phyloP scores from a whole-genome alignment of 2,113 vertebrate genomes.

The Phyllopteryx taeniolatus region DNA sequence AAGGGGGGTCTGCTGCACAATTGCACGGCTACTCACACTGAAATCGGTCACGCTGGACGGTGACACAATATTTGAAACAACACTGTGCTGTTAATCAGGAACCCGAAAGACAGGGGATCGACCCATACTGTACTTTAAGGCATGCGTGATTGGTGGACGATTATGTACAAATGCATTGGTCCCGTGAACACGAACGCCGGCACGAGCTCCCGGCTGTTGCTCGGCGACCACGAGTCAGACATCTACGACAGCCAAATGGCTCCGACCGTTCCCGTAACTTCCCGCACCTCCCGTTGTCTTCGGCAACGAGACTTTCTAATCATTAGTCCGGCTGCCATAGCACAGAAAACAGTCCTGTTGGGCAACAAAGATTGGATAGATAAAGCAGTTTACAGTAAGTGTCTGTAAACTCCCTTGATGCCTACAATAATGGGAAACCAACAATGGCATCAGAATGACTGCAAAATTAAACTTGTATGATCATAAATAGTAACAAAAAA shows the following conservation, averaged over 20 bases:
- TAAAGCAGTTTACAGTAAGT: constrained; percentile 28
- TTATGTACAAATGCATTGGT: constrained; percentile 21
- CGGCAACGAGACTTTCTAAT: constrained; percentile 25
- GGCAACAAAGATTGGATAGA: constrained; percentile 25
- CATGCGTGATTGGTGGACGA: constrained; percentile 26
- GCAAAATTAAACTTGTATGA: neutral
- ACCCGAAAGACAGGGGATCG: neutral
- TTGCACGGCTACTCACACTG: neutral
- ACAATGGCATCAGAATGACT: neutral
- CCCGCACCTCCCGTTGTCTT: constrained; percentile 45
- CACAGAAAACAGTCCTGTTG: constrained; percentile 36
- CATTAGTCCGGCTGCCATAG: constrained; percentile 17
- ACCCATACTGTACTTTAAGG: neutral
- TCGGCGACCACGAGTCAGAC: neutral
- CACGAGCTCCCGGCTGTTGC: constrained; percentile 11
- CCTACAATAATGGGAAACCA: neutral
- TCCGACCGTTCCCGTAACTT: constrained; percentile 11
- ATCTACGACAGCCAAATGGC: neutral
- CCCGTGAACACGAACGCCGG: constrained; percentile 33
- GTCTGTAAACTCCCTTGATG: neutral
- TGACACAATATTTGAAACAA: neutral
- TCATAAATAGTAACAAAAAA: neutral
- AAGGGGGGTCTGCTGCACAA: neutral
- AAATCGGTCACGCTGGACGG: neutral
- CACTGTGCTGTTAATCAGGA: constrained; percentile 29